Evolutionary conservation across 2,797 vertebrate genomes (phyloP), one percentile per base, ranked within the genome.

Genomic region (Pangasius mekongensis): DNA sequence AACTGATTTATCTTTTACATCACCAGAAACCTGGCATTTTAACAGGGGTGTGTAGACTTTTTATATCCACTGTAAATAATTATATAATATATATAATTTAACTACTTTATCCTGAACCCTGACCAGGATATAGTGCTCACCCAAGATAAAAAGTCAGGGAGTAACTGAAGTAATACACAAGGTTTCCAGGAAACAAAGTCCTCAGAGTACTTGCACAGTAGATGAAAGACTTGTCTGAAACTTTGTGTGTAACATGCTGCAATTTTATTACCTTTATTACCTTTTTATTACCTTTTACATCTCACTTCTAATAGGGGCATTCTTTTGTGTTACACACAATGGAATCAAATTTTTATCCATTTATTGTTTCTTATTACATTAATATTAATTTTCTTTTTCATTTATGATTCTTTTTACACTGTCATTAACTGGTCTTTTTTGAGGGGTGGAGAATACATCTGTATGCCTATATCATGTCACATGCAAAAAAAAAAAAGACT

Each of bases 11-110:
- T n/a, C n/a, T 43, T 43, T 43, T 43, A 43, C 39, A 43, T 43
- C 39, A 39, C 39, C 39, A 39, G 39, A 39, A 39, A 43, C 39
- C 39, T 43, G 39, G 39, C 39, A 43, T 43, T 43, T 43, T 43
- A 43, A 43, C 39, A 43, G 39, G 39, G 39, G 39, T 43, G 39
- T 43, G 39, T 43, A 43, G 39, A 43, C 39, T 43, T 43, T 43
- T 43, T 43, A 43, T 43, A 43, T 43, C 39, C 39, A 43, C 39
- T 43, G 39, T 43, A n/a, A 49, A 83, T 83, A 22, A 67, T 64
- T 16, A n/a, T 83, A 49, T 30, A 67, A 20, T 62, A 82, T n/a
- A 83, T 62, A 62, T 64, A 22, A 43, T 66, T 84, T 9, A 71
- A 73, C 5, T 56, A 3, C 47, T 9, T 27, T 8, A 52, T 67